Percentiles rank a stretch among this genome's conserved stretches.
phyloP scores from a whole-genome alignment of 2,113 vertebrate species.

The Butorides virescens region DNA sequence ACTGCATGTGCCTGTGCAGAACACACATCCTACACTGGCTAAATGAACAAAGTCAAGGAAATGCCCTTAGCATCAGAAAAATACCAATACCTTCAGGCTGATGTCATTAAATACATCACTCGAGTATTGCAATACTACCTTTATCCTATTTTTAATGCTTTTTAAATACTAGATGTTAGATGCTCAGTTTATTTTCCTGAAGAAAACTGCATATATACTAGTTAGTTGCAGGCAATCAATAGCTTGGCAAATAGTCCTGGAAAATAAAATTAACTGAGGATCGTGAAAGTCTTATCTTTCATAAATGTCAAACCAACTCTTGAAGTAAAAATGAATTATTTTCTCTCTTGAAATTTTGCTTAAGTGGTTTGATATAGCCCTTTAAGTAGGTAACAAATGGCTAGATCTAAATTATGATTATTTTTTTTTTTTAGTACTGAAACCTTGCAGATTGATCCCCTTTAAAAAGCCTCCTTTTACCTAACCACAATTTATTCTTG shows the following conservation, averaged over 20 bases:
- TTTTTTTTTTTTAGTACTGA: not conserved
- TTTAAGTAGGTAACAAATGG: not conserved
- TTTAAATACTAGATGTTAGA: not conserved
- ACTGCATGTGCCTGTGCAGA: not conserved
- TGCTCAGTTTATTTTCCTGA: not conserved
- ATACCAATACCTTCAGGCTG: not conserved
- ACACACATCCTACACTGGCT: not conserved
- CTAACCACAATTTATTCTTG: not conserved
- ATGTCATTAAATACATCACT: not conserved
- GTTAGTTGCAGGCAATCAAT: not conserved
- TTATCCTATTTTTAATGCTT: not conserved
- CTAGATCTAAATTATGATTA: not conserved
- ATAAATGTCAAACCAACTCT: not conserved
- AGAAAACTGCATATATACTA: not conserved
- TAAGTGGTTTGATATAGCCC: not conserved
- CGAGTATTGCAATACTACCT: not conserved
- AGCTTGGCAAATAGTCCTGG: not conserved
- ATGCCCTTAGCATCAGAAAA: not conserved
- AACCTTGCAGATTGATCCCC: not conserved
- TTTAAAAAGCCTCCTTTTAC: not conserved
- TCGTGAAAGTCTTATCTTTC: not conserved
- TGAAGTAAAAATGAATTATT: not conserved
- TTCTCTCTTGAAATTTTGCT: not conserved
- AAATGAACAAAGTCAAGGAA: not conserved
- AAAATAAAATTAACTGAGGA: not conserved